These are phyloP conservation scores for Pelecanoides urinatrix DNA, from an alignment of 2,113 vertebrate species.

Conservation along the genomic window DNA sequence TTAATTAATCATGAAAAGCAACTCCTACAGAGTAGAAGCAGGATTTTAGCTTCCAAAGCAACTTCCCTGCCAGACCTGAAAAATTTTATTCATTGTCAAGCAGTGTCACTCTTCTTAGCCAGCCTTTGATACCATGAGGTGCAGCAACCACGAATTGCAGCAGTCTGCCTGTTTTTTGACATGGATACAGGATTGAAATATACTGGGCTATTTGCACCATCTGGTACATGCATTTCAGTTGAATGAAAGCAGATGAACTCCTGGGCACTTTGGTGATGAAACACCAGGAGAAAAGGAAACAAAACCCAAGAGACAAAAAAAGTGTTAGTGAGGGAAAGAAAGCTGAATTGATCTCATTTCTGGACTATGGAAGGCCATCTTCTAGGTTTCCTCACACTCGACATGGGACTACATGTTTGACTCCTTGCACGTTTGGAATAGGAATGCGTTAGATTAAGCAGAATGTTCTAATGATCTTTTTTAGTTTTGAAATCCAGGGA, in stretches of 20 bases:
- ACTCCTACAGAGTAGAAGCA: constrained; percentile 31
- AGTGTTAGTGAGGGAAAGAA: constrained; percentile 7
- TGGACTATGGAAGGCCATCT: constrained; percentile 4
- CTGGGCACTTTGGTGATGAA: constrained; percentile 60
- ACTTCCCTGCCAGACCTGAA: constrained; percentile 56
- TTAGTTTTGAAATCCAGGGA: constrained; percentile 30
- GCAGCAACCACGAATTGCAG: constrained; percentile 61
- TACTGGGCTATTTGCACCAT: constrained; percentile 62
- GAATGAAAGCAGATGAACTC: constrained; percentile 55
- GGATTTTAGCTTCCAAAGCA: constrained; percentile 52
- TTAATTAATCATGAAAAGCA: constrained; percentile 69
- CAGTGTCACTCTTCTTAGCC: constrained; percentile 53
- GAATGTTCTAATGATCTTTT: constrained; percentile 56
- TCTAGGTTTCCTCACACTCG: not conserved
- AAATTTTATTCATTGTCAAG: constrained; percentile 60
- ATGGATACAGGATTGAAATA: constrained; percentile 64
- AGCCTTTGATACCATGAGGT: constrained; percentile 68
- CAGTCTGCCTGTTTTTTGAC: constrained; percentile 60
- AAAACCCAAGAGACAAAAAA: constrained; percentile 50
- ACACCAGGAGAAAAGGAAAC: constrained; percentile 54
- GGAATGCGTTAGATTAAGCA: constrained; percentile 20
- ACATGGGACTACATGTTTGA: not conserved
- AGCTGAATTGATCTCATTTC: not conserved
- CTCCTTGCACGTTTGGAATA: not conserved
- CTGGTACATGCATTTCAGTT: constrained; percentile 65